Base-by-base conservation (phyloP, 2,888 invertebrate species). In the Erannis defoliaria region DNA sequence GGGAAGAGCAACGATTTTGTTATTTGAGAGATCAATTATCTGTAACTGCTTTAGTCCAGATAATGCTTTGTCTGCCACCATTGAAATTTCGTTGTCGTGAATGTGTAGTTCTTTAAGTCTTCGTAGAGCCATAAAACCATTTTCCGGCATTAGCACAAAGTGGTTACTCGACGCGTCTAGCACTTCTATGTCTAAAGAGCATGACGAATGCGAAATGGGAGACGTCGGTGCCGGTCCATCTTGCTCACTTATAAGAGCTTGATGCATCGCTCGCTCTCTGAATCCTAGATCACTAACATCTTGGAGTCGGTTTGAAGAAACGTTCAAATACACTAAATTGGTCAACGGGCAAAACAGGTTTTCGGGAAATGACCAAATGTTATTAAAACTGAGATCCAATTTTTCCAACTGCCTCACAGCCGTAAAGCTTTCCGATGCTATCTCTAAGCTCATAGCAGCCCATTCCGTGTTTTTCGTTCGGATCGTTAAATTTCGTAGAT, bases 291-390 rank as follows among this genome's bases (percentile, higher is more conserved):
- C 97, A 80, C 96, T 96, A 43, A 98, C 96, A 82, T 98, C 98
- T 90, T 97, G 97, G 67, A 98, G 92, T 70, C 97, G 95, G 87
- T 98, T 98, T 76, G 96, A 95, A 68, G 97, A 97, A 74, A 98
- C 95, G 84, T 98, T 98, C 71, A 98, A 90, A 68, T 95, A 94
- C 64, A 96, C 95, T 75, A 98, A 93, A 80, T 96, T 97, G 37
- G 95, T 96, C 73, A 97, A 87, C 3, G 97, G 95, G 81, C 98
- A 98, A 88, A 98, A 98, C 67, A 97, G 94, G 79, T 96, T 96
- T 77, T 97, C 97, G 21, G 97, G 97, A 83, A 98, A 95, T 55
- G 97, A 96, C 97, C 97, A 97, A 81, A 98, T 97, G 85, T 97
- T 97, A 86, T 98, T 97, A 80, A 95, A 96, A 81, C 97, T 97